These are phyloP conservation scores for Hypocryptadius cinnamomeus DNA, from an alignment of 2,113 vertebrate species.

Conservation along the genomic window DNA sequence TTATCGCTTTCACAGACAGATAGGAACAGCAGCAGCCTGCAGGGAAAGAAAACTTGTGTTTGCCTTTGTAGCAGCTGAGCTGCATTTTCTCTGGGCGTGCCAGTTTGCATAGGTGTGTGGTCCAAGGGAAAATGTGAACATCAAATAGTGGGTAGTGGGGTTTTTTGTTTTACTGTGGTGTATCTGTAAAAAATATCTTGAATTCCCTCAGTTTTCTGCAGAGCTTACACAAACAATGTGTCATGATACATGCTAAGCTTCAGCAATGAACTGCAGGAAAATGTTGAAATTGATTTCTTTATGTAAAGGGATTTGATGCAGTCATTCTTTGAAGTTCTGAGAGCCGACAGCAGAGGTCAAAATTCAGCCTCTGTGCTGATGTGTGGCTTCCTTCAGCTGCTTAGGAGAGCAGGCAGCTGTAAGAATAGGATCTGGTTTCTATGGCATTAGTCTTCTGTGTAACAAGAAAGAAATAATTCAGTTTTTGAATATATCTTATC, in stretches of 20 bases:
- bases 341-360: background rate
- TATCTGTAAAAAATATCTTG: background rate
- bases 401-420: background rate
- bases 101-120: background rate
- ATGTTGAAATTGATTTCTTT: background rate
- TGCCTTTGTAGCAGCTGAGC: background rate
- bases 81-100: background rate
- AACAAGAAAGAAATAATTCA: background rate
- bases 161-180: background rate
- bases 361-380: background rate
- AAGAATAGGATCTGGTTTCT: slow-evolving; percentile 7
- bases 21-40: background rate
- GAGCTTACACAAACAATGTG: background rate
- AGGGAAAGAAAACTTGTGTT: background rate
- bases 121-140: background rate
- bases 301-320: background rate
- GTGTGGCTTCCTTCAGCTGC: background rate
- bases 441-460: background rate
- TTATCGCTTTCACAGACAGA: background rate
- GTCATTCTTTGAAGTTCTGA: background rate
- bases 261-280: background rate
- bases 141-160: background rate
- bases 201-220: background rate
- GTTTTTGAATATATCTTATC: background rate
- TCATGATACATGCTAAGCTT: background rate